Conservation (phyloP, 2,797 vertebrate genomes). For the Crenuchus spilurus region DNA sequence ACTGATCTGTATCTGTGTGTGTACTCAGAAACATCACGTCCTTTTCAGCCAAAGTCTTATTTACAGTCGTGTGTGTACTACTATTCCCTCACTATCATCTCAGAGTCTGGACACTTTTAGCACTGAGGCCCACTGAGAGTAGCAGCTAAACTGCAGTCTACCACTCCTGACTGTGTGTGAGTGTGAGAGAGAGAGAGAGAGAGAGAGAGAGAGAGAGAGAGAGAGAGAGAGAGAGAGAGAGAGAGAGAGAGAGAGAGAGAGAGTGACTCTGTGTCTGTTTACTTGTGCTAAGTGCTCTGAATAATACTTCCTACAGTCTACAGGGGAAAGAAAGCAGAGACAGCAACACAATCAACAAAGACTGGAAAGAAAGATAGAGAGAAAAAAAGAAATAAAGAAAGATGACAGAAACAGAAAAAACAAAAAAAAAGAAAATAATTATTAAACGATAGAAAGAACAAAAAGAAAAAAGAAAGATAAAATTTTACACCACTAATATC, state of each 20-base stretch:
- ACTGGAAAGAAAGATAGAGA: too few species aligned
- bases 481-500: too few species aligned
- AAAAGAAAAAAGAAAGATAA: too few species aligned
- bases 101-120: background rate
- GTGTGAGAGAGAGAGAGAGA: background rate
- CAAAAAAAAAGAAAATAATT: too few species aligned
- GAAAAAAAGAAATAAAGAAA: too few species aligned
- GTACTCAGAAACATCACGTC: too few species aligned
- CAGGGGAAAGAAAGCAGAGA: background rate
- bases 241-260: background rate
- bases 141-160: background rate
- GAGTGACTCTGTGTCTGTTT: background rate
- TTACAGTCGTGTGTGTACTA: background rate
- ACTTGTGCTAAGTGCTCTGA: slow-evolving; percentile 9
- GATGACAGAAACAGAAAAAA: too few species aligned
- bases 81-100: background rate
- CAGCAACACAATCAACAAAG: too few species aligned
- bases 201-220: background rate
- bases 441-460: too few species aligned
- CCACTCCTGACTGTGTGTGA: background rate
- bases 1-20: too few species aligned
- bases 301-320: slow-evolving; percentile 3
- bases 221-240: background rate
- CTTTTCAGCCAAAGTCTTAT: too few species aligned
- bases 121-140: background rate